phyloP scores from a whole-genome alignment of 2,888 invertebrate species.

The Phyto melanocephala region DNA sequence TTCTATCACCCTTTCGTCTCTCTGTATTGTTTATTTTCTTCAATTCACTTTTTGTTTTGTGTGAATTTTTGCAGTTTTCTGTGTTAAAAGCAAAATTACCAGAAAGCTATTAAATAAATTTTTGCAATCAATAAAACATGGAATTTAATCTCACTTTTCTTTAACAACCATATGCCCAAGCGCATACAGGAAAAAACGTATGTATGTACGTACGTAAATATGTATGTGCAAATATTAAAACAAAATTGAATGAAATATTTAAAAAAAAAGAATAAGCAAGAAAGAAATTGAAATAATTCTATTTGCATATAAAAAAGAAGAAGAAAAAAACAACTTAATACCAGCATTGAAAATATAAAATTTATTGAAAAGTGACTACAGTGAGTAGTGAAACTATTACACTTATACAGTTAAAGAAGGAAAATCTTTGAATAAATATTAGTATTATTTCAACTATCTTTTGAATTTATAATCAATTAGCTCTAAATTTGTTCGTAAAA shows the following conservation, averaged over 20 bases:
- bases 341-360: background rate
- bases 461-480: too few relatives aligned
- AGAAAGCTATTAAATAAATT: conserved; percentile 5
- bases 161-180: background rate
- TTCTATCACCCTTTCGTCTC: background rate
- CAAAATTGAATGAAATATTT: conserved; percentile 14
- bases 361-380: background rate
- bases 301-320: background rate
- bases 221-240: background rate
- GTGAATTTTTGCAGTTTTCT: background rate
- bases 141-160: conserved; percentile 14
- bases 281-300: background rate
- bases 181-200: background rate
- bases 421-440: too few relatives aligned
- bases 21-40: background rate
- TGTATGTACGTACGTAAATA: background rate
- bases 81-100: background rate
- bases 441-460: too few relatives aligned
- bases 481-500: background rate
- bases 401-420: too few relatives aligned
- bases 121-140: conserved; percentile 31
- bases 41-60: background rate
- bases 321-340: background rate
- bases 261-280: conserved; percentile 9
- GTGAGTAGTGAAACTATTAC: background rate